Percentiles rank a stretch among this genome's conserved stretches.
These are phyloP conservation scores for Morone chrysops DNA, from an alignment of 2,113 vertebrate species.

Conservation along the genomic window DNA sequence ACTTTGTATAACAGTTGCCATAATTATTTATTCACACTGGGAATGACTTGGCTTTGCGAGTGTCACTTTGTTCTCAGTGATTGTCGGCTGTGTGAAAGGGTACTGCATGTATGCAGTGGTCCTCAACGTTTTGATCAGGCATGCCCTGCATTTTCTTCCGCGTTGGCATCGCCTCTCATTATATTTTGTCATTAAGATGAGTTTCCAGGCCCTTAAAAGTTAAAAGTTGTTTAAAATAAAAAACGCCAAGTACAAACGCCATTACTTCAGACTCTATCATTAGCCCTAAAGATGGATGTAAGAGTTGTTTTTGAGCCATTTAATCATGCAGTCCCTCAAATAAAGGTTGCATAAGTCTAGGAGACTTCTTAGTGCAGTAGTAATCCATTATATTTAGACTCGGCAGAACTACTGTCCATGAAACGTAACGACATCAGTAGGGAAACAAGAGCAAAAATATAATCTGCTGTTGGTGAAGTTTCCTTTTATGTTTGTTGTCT, in stretches of 20 bases:
- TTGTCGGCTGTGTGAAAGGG: not conserved
- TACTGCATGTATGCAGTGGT: not conserved
- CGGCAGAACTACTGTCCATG: not conserved
- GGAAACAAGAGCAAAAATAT: not conserved
- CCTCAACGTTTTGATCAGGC: not conserved
- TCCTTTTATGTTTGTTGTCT: conserved; percentile 3
- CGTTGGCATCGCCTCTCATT: not conserved
- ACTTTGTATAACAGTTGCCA: not conserved
- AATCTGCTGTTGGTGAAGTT: not conserved
- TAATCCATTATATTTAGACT: not conserved
- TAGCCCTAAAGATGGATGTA: not conserved
- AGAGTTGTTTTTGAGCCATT: not conserved
- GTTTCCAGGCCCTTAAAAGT: conserved; percentile 3
- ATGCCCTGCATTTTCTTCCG: conserved; percentile 7
- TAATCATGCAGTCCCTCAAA: not conserved
- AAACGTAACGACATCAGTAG: not conserved
- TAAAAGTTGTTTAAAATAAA: not conserved
- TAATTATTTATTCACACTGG: not conserved
- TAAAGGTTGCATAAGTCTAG: not conserved
- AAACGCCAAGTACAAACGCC: not conserved
- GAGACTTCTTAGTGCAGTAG: not conserved
- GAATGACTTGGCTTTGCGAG: not conserved
- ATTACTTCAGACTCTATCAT: conserved; percentile 4
- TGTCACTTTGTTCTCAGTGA: not conserved
- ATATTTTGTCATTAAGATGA: not conserved